Percentiles rank a stretch among this genome's conserved stretches.
Conservation (phyloP, 2,113 vertebrate species). For the Tetrax tetrax region DNA sequence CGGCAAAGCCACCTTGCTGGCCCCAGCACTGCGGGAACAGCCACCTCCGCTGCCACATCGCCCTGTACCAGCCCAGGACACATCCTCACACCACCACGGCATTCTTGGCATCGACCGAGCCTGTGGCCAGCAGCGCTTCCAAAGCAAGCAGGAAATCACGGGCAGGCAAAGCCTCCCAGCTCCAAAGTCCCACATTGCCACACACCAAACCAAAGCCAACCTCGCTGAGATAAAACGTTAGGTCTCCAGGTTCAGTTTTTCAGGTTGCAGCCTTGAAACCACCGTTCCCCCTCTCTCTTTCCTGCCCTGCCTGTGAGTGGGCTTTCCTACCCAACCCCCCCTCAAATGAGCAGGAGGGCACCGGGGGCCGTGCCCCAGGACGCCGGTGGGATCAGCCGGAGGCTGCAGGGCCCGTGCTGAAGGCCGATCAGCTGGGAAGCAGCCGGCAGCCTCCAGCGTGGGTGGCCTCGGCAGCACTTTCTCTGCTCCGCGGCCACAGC, state of each 20-base stretch:
- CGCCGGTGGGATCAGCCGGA: neutral
- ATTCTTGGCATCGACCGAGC: neutral
- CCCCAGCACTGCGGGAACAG: neutral
- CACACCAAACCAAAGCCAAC: neutral
- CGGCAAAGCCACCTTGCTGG: rapidly evolving
- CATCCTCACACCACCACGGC: rapidly evolving
- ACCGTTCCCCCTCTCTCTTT: neutral
- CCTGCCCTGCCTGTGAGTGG: rapidly evolving
- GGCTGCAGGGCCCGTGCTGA: rapidly evolving
- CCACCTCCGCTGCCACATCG: neutral
- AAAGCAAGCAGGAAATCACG: rapidly evolving
- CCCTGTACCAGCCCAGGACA: rapidly evolving
- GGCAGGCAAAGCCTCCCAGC: neutral
- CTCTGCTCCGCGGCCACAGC: neutral
- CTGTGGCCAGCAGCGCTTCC: neutral
- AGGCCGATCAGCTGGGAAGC: neutral
- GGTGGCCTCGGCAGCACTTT: neutral
- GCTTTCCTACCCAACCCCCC: neutral
- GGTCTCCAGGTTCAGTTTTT: neutral
- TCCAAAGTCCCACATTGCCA: rapidly evolving
- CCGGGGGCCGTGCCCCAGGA: neutral
- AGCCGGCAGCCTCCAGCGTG: neutral
- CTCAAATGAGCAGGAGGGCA: rapidly evolving
- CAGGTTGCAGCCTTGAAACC: neutral
- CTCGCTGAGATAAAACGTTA: rapidly evolving